phyloP scores from a whole-genome alignment of 2,113 vertebrate genomes.

The Heterochromis multidens region DNA sequence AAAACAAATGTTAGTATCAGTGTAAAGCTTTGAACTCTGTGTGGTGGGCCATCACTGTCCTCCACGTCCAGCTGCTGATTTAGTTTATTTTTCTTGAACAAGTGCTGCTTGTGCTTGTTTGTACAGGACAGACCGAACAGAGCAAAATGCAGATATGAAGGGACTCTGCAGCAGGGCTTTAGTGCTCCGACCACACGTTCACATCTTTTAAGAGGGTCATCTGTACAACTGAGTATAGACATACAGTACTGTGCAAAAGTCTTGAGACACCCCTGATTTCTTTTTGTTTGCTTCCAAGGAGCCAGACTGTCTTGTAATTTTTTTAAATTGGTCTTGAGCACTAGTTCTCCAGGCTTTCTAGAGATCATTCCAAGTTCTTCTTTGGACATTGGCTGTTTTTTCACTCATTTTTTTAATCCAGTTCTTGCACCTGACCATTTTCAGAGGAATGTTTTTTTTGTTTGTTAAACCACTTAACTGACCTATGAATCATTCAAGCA shows the following conservation, averaged over 20 bases:
- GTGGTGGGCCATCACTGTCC: neutral
- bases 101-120: neutral
- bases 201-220: neutral
- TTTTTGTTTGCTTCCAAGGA: neutral
- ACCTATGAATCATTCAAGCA: too few relatives aligned
- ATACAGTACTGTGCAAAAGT: neutral
- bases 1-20: neutral
- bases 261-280: neutral
- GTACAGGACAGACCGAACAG: neutral
- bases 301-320: too few relatives aligned
- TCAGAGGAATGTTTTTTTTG: too few relatives aligned
- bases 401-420: too few relatives aligned
- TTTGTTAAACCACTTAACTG: too few relatives aligned
- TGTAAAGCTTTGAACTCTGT: neutral
- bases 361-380: neutral
- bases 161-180: neutral
- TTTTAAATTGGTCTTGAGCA: neutral
- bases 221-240: neutral
- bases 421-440: too few relatives aligned
- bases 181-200: neutral
- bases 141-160: neutral
- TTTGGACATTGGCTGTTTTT: too few relatives aligned
- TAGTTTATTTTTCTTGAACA: neutral
- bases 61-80: neutral
- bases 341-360: neutral